phyloP scores from a whole-genome alignment of 2,888 invertebrate genomes.

The Eristalis intricaria region DNA sequence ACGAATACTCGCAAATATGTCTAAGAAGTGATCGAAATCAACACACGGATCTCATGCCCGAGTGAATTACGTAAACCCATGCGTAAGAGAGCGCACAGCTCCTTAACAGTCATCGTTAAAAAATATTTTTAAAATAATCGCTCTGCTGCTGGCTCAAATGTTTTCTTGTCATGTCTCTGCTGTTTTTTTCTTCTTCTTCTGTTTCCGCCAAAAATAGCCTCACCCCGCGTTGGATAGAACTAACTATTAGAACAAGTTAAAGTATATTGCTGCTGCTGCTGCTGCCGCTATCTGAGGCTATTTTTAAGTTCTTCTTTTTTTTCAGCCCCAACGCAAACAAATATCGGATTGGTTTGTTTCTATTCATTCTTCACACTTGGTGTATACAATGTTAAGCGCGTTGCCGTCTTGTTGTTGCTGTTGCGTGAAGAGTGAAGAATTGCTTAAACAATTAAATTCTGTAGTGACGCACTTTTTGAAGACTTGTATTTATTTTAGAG shows the following conservation, averaged over 20 bases:
- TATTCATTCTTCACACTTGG: constrained; percentile 11
- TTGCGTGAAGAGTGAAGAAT: constrained; percentile 11
- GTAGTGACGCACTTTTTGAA: constrained; percentile 16
- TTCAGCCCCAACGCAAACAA: constrained; percentile 33
- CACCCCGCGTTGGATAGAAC: constrained; percentile 46
- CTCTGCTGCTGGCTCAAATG: constrained; percentile 17
- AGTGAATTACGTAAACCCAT: constrained; percentile 21
- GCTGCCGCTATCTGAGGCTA: constrained; percentile 48
- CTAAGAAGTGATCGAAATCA: neutral
- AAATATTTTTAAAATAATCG: constrained; percentile 13
- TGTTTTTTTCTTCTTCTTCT: constrained; percentile 13
- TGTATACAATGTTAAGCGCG: constrained; percentile 6
- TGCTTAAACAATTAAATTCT: neutral
- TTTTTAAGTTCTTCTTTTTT: constrained; percentile 38
- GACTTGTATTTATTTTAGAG: neutral
- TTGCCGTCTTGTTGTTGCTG: constrained; percentile 2
- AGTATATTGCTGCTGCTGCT: constrained; percentile 33
- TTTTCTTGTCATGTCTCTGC: constrained; percentile 8
- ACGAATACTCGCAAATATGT: too few species aligned
- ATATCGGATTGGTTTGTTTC: constrained; percentile 57
- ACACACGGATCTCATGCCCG: neutral
- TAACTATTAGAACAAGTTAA: constrained; percentile 53
- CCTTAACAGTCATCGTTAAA: neutral
- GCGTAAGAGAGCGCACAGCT: neutral
- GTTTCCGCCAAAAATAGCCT: constrained; percentile 39